Percentiles rank a stretch among this genome's conserved stretches.
Evolutionary conservation across 2,113 vertebrate genomes (phyloP).

Genomic region (Rhynchomys soricoides): DNA sequence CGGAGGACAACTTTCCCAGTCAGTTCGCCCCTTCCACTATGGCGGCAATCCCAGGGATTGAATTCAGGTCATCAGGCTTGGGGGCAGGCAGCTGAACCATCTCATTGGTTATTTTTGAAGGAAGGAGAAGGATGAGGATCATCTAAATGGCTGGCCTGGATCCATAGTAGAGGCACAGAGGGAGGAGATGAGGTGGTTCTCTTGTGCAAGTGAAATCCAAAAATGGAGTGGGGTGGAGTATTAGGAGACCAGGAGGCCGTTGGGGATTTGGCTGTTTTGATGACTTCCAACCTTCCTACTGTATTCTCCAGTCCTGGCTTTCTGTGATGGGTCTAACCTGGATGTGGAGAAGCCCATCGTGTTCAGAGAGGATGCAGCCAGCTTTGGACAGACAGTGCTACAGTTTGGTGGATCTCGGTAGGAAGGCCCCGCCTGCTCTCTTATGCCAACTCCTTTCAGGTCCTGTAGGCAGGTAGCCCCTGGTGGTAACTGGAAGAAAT

Average conservation of each 20-base stretch:
- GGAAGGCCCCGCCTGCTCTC: background rate
- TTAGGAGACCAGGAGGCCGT: background rate
- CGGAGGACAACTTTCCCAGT: background rate
- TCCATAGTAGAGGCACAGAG: background rate
- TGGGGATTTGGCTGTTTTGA: background rate
- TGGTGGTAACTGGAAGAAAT: background rate
- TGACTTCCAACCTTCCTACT: no score
- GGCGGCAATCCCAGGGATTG: background rate
- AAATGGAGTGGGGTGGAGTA: background rate
- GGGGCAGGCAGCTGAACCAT: background rate
- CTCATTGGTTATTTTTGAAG: background rate
- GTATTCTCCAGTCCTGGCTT: slow-evolving; percentile 64
- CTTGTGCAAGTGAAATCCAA: background rate
- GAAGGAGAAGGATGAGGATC: background rate
- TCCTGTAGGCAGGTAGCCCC: background rate
- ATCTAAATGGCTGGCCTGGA: background rate
- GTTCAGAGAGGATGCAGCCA: slow-evolving; percentile 53
- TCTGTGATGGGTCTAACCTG: slow-evolving; percentile 75
- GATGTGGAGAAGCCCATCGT: slow-evolving; percentile 74
- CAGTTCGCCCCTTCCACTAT: background rate
- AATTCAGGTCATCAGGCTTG: background rate
- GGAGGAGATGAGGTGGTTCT: background rate
- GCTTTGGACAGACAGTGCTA: slow-evolving; percentile 79
- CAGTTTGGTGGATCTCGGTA: slow-evolving; percentile 74
- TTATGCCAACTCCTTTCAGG: background rate